A percentile compares a stretch with the other conserved stretches of the same genome.
These are phyloP conservation scores for Danaus plexippus DNA, from an alignment of 1,140 invertebrate genomes.

Conservation along the genomic window DNA sequence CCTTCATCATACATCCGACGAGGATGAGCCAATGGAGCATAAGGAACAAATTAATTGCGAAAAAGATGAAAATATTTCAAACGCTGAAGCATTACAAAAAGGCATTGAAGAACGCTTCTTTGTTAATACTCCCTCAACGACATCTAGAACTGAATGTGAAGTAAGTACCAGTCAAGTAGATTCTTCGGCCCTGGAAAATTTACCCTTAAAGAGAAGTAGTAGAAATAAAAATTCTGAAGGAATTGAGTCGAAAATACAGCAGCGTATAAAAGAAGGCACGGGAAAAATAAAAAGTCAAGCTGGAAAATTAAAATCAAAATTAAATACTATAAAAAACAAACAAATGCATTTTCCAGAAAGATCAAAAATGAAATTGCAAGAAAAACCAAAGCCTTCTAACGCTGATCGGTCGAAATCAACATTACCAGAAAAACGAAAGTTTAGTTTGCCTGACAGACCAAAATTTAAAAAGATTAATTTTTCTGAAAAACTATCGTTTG, in stretches of 20 bases:
- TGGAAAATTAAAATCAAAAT: slow-evolving; percentile 74
- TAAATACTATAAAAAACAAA: slow-evolving; percentile 73
- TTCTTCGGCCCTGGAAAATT: slow-evolving; percentile 75
- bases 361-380: slow-evolving; percentile 74
- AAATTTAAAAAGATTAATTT: slow-evolving; percentile 75
- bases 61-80: slow-evolving; percentile 61
- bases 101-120: slow-evolving; percentile 72
- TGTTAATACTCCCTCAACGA: slow-evolving; percentile 71
- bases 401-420: slow-evolving; percentile 73
- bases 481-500: slow-evolving; percentile 72
- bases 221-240: slow-evolving; percentile 67
- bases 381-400: slow-evolving; percentile 71
- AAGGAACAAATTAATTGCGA: slow-evolving; percentile 47
- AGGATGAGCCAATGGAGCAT: slow-evolving; percentile 52
- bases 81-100: slow-evolving; percentile 66
- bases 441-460: slow-evolving; percentile 71
- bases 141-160: slow-evolving; percentile 77
- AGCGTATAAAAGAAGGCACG: slow-evolving; percentile 71
- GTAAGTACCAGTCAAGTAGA: slow-evolving; percentile 79
- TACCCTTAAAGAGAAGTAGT: slow-evolving; percentile 74
- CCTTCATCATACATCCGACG: slow-evolving; percentile 55
- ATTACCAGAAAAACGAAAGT: slow-evolving; percentile 72
- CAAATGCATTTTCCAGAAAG: slow-evolving; percentile 72
- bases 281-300: slow-evolving; percentile 74
- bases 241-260: slow-evolving; percentile 65